Conservation (phyloP, 2,797 vertebrate genomes). For the Acridotheres tristis region DNA sequence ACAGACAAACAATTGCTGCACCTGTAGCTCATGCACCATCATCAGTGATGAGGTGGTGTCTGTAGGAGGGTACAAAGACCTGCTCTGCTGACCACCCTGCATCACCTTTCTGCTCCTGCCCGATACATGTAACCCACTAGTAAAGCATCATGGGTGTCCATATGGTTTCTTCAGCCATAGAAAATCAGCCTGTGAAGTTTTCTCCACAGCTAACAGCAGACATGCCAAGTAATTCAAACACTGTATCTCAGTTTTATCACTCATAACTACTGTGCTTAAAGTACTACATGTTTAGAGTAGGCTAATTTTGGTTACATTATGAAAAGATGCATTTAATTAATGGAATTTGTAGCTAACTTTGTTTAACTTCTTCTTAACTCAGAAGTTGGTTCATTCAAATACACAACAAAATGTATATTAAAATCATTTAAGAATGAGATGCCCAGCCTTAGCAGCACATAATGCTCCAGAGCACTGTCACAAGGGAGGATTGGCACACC, state of each 20-base stretch:
- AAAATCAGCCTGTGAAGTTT: neutral
- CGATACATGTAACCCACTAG: too few relatives aligned
- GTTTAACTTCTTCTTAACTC: neutral
- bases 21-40: neutral
- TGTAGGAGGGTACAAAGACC: neutral
- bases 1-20: neutral
- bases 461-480: accelerated
- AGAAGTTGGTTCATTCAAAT: neutral
- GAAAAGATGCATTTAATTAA: neutral
- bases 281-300: neutral
- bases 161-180: neutral
- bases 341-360: neutral
- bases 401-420: neutral
- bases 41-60: neutral
- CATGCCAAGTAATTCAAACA: neutral
- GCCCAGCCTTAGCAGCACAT: neutral
- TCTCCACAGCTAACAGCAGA: neutral
- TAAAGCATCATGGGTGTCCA: neutral
- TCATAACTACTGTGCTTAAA: neutral
- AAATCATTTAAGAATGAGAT: neutral
- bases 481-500: neutral
- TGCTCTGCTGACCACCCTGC: neutral
- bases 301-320: neutral
- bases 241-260: neutral
- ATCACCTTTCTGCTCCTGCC: neutral